phyloP scores from a whole-genome alignment of 1,140 invertebrate genomes.

The Pectinophora gossypiella region DNA sequence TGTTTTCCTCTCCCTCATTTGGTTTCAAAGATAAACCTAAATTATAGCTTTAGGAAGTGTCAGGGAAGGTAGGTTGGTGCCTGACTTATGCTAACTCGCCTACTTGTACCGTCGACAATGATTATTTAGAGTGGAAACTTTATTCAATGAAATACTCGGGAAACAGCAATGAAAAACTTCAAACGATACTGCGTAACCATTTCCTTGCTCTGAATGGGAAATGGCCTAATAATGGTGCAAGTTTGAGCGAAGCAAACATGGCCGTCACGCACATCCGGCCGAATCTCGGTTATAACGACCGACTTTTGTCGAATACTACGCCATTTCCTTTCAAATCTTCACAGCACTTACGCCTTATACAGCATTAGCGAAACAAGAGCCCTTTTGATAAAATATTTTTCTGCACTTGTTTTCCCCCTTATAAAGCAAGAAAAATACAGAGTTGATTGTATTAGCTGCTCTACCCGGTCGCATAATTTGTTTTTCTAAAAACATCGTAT shows the following conservation, averaged over 20 bases:
- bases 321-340: not conserved
- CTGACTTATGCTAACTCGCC: too few relatives aligned
- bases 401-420: too few relatives aligned
- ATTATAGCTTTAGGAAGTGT: not conserved
- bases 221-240: constrained; percentile 3
- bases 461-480: too few relatives aligned
- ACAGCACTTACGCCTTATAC: too few relatives aligned
- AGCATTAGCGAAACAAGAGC: too few relatives aligned
- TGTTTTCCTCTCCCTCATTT: not conserved
- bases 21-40: not conserved
- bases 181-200: not conserved
- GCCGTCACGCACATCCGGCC: constrained; percentile 5
- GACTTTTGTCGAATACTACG: not conserved
- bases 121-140: not conserved
- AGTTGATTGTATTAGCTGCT: too few relatives aligned
- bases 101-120: too few relatives aligned
- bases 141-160: constrained; percentile 4
- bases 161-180: constrained; percentile 8
- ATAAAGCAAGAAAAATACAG: too few relatives aligned
- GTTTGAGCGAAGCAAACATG: constrained; percentile 5
- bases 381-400: too few relatives aligned
- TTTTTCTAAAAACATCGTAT: too few relatives aligned
- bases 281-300: not conserved
- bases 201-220: constrained; percentile 10
- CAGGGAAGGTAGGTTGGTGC: not conserved